Percentiles rank a stretch among this genome's conserved stretches.
Conservation (phyloP, 2,888 invertebrate genomes). For the Sepioteuthis lessoniana region DNA sequence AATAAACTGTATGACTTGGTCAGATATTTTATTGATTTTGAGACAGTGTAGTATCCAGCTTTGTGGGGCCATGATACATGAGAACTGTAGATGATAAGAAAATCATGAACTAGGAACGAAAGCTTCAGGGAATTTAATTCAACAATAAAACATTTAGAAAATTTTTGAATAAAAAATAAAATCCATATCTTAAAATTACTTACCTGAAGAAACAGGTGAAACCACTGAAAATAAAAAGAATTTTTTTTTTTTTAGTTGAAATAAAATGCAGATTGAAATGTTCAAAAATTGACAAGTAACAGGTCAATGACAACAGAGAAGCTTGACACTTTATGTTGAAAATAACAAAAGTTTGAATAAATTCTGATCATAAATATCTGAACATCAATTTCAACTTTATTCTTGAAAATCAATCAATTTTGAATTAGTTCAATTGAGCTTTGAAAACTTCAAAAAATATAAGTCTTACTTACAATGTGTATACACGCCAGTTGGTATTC, state of each 20-base stretch:
- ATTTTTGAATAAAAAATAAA: too few species aligned
- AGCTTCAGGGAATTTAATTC: too few species aligned
- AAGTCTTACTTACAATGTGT: background rate
- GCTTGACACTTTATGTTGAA: background rate
- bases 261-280: background rate
- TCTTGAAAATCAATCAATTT: background rate
- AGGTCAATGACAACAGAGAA: too few species aligned
- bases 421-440: background rate
- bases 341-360: background rate
- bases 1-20: too few species aligned
- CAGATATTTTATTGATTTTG: too few species aligned
- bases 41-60: too few species aligned
- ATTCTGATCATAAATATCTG: background rate
- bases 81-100: too few species aligned
- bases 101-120: too few species aligned
- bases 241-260: background rate
- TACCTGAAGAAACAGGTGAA: background rate
- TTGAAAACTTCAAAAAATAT: background rate
- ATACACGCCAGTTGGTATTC: background rate
- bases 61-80: too few species aligned
- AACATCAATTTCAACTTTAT: background rate
- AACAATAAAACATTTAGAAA: too few species aligned
- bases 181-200: background rate
- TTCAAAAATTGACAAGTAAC: too few species aligned
- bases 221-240: background rate